A percentile compares a stretch with the other conserved stretches of the same genome.
These are phyloP conservation scores for Thera obeliscata DNA, from an alignment of 2,888 invertebrate genomes.

Conservation along the genomic window DNA sequence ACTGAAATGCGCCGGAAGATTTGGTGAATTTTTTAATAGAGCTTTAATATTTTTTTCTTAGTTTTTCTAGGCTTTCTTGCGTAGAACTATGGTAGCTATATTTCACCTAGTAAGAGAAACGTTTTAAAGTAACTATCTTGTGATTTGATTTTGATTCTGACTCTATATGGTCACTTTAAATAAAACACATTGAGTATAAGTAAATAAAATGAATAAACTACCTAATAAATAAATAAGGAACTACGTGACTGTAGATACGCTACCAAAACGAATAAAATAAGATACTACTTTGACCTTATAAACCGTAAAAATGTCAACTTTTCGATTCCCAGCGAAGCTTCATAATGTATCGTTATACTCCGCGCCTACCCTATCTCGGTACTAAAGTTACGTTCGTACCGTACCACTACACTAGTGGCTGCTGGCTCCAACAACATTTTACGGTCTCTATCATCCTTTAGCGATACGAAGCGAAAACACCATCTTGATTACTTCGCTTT, in stretches of 20 bases:
- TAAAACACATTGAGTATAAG: too few species aligned
- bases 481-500: conserved; percentile 32
- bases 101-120: too few species aligned
- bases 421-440: conserved; percentile 22
- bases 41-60: not conserved
- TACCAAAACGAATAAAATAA: not conserved
- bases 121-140: too few species aligned
- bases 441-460: conserved; percentile 13
- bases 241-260: too few species aligned
- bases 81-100: too few species aligned
- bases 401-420: too few species aligned
- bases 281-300: not conserved
- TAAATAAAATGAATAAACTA: too few species aligned
- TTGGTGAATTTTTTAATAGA: not conserved
- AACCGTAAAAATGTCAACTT: not conserved
- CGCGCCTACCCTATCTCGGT: conserved; percentile 3
- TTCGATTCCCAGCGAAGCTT: not conserved
- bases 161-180: too few species aligned
- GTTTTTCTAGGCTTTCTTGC: too few species aligned
- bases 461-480: conserved; percentile 26
- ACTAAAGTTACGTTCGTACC: conserved; percentile 23
- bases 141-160: too few species aligned
- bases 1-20: conserved; percentile 19
- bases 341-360: conserved; percentile 6
- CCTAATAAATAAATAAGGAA: too few species aligned